These are phyloP conservation scores for Arge pagana DNA, from an alignment of 2,888 invertebrate species.

Conservation along the genomic window DNA sequence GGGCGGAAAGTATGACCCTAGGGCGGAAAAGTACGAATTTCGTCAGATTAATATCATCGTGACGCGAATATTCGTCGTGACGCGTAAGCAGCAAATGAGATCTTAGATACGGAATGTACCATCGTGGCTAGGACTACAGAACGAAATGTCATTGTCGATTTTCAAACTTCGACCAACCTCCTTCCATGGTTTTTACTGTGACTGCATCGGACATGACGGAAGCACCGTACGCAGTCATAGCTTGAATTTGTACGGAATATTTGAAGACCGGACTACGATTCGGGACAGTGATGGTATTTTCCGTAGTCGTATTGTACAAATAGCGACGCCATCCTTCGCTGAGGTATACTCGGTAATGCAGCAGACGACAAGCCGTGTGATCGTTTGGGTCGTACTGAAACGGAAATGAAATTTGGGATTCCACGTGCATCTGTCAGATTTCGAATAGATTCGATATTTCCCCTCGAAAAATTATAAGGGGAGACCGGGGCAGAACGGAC, in stretches of 20 bases:
- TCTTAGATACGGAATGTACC: no score
- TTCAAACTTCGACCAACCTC: no score
- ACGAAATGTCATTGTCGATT: no score
- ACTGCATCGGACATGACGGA: constrained; percentile 26
- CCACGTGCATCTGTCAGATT: not conserved
- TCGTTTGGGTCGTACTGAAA: constrained; percentile 32
- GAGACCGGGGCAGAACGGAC: no score
- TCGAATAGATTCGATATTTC: no score
- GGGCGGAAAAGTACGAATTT: no score
- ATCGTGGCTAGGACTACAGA: no score
- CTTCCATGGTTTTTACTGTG: constrained; percentile 27
- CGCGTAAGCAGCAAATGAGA: no score
- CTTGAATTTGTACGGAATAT: constrained; percentile 31
- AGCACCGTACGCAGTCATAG: constrained; percentile 29
- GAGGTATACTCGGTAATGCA: constrained; percentile 30
- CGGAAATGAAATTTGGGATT: not conserved
- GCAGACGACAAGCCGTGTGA: constrained; percentile 28
- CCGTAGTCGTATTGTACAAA: constrained; percentile 28
- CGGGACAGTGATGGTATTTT: constrained; percentile 25
- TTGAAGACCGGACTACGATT: constrained; percentile 29
- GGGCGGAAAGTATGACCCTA: no score
- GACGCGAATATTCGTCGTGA: no score
- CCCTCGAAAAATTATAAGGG: no score
- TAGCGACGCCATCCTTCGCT: constrained; percentile 32
- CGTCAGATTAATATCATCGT: no score